Evolutionary conservation across 2,113 vertebrate species (phyloP), one percentile per base, ranked within the genome.

Genomic region (Chlorodrepanis virens): DNA sequence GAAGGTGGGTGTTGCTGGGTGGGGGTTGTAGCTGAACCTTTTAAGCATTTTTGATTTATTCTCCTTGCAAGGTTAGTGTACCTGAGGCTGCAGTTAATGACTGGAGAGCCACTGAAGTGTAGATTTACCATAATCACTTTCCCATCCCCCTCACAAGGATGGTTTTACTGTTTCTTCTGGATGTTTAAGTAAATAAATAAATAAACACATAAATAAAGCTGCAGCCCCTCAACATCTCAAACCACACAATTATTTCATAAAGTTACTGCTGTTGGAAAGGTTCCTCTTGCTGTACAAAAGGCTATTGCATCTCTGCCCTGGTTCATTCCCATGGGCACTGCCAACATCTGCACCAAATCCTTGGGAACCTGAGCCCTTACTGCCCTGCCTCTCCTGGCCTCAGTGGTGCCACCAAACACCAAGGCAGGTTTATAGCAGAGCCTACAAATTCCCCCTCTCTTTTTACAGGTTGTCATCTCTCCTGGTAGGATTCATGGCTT

Each of bases 41-140:
- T 84, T 25, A 80, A 81, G 80, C 17, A 49, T 83, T 94, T 96
- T 78, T 78, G 44, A 90, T 96, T 94, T 92, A 50, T 90, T 90
- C 75, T 81, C 80, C 76, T 79, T 82, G 88, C 89, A 84, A 89
- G 83, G 76, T 76, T 67, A 64, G 72, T 9, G 19, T 28, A 92
- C 88, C 94, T 82, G 83, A 90, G 80, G 86, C 79, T 87, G 88
- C 21, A 84, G 69, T 83, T 93, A 90, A 92, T 84, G 72, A 81
- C 29, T 71, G 72, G 64, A 83, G 83, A 86, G 37, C 35, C 52
- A 68, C 1, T 87, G 54, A 88, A 83, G 39, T 64, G 82, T 2
- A 49, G 54, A 67, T 88, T 90, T 57, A 37, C 79, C 69, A 12
- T 44, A 86, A 88, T 49, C 76, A 40, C 71, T 42, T 83, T 37